Conservation (phyloP, 2,113 vertebrate genomes). For the Cettia cetti region DNA sequence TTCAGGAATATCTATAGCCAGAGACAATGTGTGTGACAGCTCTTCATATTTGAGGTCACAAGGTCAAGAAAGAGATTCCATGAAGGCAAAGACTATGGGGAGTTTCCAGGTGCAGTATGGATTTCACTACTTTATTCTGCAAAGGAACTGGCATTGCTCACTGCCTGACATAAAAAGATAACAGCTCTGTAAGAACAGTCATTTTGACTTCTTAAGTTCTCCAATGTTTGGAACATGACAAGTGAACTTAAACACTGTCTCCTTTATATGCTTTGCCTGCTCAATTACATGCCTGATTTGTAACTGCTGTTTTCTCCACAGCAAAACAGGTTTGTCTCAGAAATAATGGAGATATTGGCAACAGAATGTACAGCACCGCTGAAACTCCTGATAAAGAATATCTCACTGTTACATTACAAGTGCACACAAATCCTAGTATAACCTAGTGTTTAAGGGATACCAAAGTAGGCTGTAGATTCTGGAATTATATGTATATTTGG, state of each 20-base stretch:
- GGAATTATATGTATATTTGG: background rate
- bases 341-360: background rate
- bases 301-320: background rate
- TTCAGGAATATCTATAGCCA: background rate
- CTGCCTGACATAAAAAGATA: background rate
- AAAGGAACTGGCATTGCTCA: background rate
- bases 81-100: background rate
- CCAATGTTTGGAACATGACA: background rate
- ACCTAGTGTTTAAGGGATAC: background rate
- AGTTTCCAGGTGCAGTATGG: background rate
- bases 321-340: background rate
- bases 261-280: background rate
- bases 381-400: background rate
- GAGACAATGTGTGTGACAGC: background rate
- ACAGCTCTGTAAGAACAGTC: background rate
- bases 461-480: background rate
- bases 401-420: background rate
- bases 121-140: background rate
- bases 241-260: background rate
- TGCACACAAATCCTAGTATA: background rate
- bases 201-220: background rate
- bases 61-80: background rate
- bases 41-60: background rate
- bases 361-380: background rate
- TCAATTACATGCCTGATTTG: background rate